Base-by-base conservation (phyloP, 2,888 invertebrate species). In the Drosophila emarginata region DNA sequence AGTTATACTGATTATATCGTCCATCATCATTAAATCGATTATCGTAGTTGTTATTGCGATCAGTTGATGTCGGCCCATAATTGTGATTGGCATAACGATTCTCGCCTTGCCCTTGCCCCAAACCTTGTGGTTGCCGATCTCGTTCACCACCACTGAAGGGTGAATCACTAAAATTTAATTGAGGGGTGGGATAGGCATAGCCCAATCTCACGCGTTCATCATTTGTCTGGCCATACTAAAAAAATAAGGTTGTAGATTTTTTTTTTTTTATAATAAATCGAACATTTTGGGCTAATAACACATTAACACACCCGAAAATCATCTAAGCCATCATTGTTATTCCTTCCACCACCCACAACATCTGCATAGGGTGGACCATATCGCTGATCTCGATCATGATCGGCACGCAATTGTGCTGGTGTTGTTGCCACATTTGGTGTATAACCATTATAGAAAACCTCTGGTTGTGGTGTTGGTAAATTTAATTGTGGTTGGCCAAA, bases 401-500 rank as follows among this genome's bases (percentile, higher is more conserved):
- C 91, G 6, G 80, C 87, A 12, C 74, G 57, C 9, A 76, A 68
- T 54, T 88, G 88, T 15, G 84, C 70, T n/a, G 86, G 89, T 5
- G 79, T 84, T 12, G 86, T 72, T n/a, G 86, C 80, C 73, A 69
- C 78, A 28, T 79, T 87, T 7, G 83, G 83, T 32, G 91, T 87
- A 50, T 90, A 91, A 15, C 91, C 90, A 67, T 91, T 92, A 65
- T 90, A 89, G 45, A 69, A 87, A 9, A 90, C 78, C 68, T 91
- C 88, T 1, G 90, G 90, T 21, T 86, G 84, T 12, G 87, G 80
- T 7, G 79, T 94, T 2, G 94, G 94, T 53, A 94, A 82, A 80
- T 94, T 94, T 54, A 94, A 87, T 78, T 94, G 94, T 2, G 92
- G 90, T 65, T 64, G 78, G 18, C 81, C 81, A 52, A 5, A 23